phyloP scores from a whole-genome alignment of 2,797 vertebrate genomes.

The Sebastiscus albofasciatus region DNA sequence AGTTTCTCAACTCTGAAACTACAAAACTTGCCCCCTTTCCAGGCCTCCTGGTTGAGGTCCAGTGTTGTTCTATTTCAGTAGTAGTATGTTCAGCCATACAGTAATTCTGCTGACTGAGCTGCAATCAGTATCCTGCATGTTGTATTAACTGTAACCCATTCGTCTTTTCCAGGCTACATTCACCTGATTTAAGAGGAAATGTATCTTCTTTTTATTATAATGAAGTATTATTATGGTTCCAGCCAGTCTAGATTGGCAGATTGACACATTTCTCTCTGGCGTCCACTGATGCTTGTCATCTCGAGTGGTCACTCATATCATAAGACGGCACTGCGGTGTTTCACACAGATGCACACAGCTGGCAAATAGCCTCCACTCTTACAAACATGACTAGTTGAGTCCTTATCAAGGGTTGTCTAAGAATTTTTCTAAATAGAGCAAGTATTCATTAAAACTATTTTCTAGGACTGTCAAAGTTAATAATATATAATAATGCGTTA shows the following conservation, averaged over 20 bases:
- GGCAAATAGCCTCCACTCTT: background rate
- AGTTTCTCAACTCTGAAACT: background rate
- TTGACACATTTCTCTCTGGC: background rate
- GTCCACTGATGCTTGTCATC: background rate
- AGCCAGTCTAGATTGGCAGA: background rate
- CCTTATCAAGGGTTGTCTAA: background rate
- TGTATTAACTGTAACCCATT: background rate
- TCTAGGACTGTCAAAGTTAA: no score
- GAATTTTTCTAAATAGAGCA: no score
- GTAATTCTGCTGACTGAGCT: conserved; percentile 28
- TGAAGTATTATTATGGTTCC: background rate
- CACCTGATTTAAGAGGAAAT: background rate
- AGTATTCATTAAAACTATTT: no score
- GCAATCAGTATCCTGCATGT: background rate
- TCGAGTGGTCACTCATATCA: background rate
- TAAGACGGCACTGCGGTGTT: background rate
- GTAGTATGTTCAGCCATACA: conserved; percentile 22
- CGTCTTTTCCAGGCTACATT: background rate
- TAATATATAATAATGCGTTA: no score
- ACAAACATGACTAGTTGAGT: background rate
- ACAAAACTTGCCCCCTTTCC: background rate
- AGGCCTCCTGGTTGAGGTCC: conserved; percentile 20
- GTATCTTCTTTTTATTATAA: background rate
- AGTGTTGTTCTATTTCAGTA: conserved; percentile 37
- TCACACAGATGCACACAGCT: background rate